Evolutionary conservation across 37 sponge, comb jelly and placozoan genomes (phyloP).

Genomic region (Aphrocallistes beatrix): DNA sequence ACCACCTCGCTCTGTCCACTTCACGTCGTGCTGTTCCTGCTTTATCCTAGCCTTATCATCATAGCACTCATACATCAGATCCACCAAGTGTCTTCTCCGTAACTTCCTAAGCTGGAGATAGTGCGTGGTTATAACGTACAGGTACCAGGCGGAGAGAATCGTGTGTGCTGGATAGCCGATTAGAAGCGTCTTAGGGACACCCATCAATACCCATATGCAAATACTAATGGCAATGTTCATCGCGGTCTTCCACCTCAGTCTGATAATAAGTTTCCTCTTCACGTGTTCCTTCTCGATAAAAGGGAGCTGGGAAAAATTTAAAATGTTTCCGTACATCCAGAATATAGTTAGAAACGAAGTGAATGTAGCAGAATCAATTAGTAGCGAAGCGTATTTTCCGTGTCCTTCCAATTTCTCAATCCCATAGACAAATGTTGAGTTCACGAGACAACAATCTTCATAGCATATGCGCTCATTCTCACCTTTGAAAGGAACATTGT

Average conservation of each 20-base stretch:
- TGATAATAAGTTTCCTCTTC: not conserved
- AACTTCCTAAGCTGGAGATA: not conserved
- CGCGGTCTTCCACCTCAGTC: not conserved
- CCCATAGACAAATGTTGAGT: not conserved
- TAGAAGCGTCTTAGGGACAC: not conserved
- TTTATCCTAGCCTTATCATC: not conserved
- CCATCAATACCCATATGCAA: not conserved
- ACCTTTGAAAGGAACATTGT: not conserved
- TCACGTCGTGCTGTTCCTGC: not conserved
- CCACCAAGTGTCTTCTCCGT: not conserved
- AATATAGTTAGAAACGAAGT: not conserved
- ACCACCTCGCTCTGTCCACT: not conserved
- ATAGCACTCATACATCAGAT: not conserved
- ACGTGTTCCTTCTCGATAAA: not conserved
- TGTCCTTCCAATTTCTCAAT: not conserved
- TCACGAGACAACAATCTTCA: not conserved
- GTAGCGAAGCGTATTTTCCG: not conserved
- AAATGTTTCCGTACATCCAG: not conserved
- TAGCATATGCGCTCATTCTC: not conserved
- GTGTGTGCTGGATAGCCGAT: not conserved
- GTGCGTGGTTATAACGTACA: not conserved
- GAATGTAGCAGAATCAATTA: not conserved
- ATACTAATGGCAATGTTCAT: not conserved
- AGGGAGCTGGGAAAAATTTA: not conserved
- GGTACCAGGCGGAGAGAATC: not conserved